phyloP scores from a whole-genome alignment of 2,797 vertebrate genomes.

The Artibeus lituratus region DNA sequence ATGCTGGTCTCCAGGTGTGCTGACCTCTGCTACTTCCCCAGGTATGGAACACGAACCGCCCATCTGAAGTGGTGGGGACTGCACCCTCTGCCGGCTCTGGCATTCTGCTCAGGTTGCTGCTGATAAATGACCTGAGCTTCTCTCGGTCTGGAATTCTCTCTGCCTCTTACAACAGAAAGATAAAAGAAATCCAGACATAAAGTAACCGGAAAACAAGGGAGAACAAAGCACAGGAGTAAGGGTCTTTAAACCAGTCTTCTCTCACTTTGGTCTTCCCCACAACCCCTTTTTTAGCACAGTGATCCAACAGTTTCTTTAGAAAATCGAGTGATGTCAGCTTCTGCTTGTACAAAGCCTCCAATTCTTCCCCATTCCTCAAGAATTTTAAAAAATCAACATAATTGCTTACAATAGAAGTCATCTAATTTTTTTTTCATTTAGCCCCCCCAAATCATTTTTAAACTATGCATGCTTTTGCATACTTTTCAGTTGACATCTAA shows the following conservation, averaged over 20 bases:
- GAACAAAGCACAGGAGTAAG: background rate
- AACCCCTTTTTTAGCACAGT: background rate
- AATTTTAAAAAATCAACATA: background rate
- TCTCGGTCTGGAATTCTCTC: background rate
- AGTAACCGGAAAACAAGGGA: background rate
- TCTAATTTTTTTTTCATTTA: background rate
- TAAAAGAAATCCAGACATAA: background rate
- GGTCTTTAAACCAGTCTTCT: background rate
- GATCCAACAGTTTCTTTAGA: background rate
- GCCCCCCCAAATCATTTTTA: background rate
- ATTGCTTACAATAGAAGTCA: background rate
- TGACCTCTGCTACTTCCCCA: background rate
- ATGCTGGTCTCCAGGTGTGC: background rate
- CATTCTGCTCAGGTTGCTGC: background rate
- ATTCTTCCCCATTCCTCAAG: background rate
- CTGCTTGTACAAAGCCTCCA: background rate
- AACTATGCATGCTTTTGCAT: background rate
- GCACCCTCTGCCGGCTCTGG: background rate
- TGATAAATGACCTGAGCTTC: background rate
- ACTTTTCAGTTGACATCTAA: background rate
- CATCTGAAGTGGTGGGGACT: too few species aligned
- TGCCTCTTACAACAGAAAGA: background rate
- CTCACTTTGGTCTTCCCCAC: background rate
- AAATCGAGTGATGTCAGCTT: background rate
- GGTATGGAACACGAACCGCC: background rate